These are phyloP conservation scores for Sarcophaga variegata DNA, from an alignment of 2,888 invertebrate species.

Conservation along the genomic window DNA sequence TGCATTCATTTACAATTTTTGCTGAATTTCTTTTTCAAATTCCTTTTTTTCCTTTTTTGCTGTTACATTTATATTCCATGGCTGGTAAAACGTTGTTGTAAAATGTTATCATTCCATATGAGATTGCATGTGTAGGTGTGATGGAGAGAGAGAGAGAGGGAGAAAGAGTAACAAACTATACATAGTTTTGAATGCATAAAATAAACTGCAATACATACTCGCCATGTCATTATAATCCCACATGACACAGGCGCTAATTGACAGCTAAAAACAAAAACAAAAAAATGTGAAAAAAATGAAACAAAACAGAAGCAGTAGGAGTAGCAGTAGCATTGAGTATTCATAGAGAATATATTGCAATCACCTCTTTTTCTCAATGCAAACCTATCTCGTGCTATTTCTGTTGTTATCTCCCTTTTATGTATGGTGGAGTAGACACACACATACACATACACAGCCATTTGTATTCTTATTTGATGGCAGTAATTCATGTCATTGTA, in stretches of 20 bases:
- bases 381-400: not conserved
- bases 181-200: conserved; percentile 6
- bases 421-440: not conserved
- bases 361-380: not conserved
- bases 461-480: conserved; percentile 32
- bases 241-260: conserved; percentile 67
- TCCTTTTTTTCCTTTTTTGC: too few relatives aligned
- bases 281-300: not conserved
- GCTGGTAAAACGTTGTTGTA: too few relatives aligned
- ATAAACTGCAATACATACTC: conserved; percentile 42
- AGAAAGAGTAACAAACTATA: too few relatives aligned
- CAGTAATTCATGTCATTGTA: conserved; percentile 34
- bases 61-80: too few relatives aligned
- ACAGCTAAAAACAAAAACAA: conserved; percentile 56
- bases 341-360: not conserved
- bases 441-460: too few relatives aligned
- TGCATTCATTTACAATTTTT: too few relatives aligned
- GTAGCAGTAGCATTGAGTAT: not conserved
- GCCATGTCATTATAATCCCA: conserved; percentile 64
- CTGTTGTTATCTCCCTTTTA: not conserved
- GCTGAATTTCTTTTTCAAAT: too few relatives aligned
- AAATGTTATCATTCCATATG: too few relatives aligned
- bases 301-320: not conserved
- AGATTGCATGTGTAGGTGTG: too few relatives aligned
- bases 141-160: too few relatives aligned